These are phyloP conservation scores for Nannobrachium achirus DNA, from an alignment of 2,113 vertebrate species.

Conservation along the genomic window DNA sequence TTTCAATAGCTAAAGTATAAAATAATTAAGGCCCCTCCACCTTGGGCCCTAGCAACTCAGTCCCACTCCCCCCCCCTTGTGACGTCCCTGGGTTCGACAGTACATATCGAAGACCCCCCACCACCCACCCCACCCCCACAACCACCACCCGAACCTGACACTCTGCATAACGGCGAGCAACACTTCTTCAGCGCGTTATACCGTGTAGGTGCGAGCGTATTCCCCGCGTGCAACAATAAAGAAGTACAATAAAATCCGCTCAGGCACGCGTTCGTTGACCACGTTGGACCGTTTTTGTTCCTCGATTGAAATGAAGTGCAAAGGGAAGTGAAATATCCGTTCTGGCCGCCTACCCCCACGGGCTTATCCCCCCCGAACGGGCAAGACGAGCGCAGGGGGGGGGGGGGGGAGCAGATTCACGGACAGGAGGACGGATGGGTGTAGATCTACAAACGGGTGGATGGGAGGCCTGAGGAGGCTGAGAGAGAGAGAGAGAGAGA, in stretches of 20 bases:
- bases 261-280: no score
- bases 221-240: conserved; percentile 26
- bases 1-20: no score
- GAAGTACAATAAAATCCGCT: no score
- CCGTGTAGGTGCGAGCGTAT: conserved; percentile 38
- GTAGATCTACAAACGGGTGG: conserved; percentile 60
- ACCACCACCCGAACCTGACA: no score
- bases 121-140: no score
- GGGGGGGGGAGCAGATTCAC: conserved; percentile 58
- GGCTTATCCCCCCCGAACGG: conserved; percentile 43
- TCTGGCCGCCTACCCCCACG: no score
- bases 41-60: no score
- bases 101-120: no score
- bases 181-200: conserved; percentile 17
- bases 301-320: conserved; percentile 52
- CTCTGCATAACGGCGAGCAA: conserved; percentile 46
- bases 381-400: conserved; percentile 26
- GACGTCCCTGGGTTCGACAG: no score
- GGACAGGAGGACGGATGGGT: conserved; percentile 61
- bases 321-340: conserved; percentile 53
- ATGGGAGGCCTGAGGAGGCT: conserved; percentile 25
- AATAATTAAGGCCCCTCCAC: no score
- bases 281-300: conserved; percentile 46
- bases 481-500: conserved; percentile 42
- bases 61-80: no score